Percentiles rank a stretch among this genome's conserved stretches.
These are phyloP conservation scores for Bombus vancouverensis DNA, from an alignment of 1,140 invertebrate species.

Conservation along the genomic window DNA sequence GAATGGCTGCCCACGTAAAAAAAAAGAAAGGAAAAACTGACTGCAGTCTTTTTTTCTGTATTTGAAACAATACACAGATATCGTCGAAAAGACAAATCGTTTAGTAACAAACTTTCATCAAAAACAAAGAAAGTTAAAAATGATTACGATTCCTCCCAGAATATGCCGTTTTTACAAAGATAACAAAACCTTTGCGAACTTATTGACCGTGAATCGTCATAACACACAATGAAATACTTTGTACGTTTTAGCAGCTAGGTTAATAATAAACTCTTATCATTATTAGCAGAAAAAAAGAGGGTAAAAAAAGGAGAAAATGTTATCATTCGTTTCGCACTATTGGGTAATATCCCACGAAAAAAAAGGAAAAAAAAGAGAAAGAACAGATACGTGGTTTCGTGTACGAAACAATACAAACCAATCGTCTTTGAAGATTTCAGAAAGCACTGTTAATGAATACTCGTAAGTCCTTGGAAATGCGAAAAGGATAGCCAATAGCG, in stretches of 20 bases:
- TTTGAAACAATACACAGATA: slow-evolving; percentile 21
- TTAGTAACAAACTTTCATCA: slow-evolving; percentile 15
- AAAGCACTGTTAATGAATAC: slow-evolving; percentile 49
- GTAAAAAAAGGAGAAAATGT: not conserved
- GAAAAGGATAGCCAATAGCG: slow-evolving; percentile 45
- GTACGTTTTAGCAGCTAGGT: slow-evolving; percentile 36
- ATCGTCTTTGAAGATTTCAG: slow-evolving; percentile 32
- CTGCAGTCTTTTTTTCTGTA: slow-evolving; percentile 34
- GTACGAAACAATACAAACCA: slow-evolving; percentile 37
- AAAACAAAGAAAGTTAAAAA: slow-evolving; percentile 10
- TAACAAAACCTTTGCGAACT: slow-evolving; percentile 34
- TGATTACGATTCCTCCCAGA: slow-evolving; percentile 25
- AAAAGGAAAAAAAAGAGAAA: not conserved
- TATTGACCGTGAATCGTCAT: slow-evolving; percentile 44
- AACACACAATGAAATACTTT: slow-evolving; percentile 23
- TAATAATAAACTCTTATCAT: slow-evolving; percentile 47
- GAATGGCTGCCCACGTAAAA: slow-evolving; percentile 29
- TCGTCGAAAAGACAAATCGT: not conserved
- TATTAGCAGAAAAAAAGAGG: not conserved
- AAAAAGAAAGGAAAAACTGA: slow-evolving; percentile 25
- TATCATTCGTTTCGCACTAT: slow-evolving; percentile 38
- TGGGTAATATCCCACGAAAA: slow-evolving; percentile 31
- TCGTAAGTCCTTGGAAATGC: slow-evolving; percentile 52
- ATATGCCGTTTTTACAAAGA: slow-evolving; percentile 18
- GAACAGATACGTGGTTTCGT: not conserved